phyloP scores from a whole-genome alignment of 2,113 vertebrate species.

The Collichthys lucidus region DNA sequence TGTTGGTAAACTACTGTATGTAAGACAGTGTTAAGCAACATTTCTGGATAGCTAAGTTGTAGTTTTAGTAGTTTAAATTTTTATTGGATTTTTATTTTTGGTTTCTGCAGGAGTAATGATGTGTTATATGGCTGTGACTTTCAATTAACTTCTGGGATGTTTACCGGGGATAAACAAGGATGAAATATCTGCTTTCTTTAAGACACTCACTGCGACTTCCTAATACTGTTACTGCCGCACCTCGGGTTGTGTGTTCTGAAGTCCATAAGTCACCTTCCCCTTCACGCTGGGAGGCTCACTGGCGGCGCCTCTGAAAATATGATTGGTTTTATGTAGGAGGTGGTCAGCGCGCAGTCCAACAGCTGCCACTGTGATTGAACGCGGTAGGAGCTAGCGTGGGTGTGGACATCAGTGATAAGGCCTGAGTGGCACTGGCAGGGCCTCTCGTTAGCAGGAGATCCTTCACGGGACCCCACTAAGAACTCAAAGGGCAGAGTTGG shows the following conservation, averaged over 20 bases:
- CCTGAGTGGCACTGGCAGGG: slow-evolving; percentile 38
- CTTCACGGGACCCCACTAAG: slow-evolving; percentile 6
- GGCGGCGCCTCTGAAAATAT: slow-evolving; percentile 58
- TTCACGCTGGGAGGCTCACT: slow-evolving; percentile 52
- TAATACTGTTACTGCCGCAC: slow-evolving; percentile 35
- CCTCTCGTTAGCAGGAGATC: slow-evolving; percentile 50
- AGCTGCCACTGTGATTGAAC: slow-evolving; percentile 72
- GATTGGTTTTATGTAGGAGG: slow-evolving; percentile 73
- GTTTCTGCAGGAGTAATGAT: neutral
- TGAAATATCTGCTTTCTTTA: slow-evolving; percentile 20
- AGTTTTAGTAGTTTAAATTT: neutral
- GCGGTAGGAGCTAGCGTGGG: slow-evolving; percentile 58
- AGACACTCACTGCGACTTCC: neutral
- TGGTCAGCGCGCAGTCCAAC: slow-evolving; percentile 55
- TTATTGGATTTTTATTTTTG: neutral
- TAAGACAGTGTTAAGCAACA: neutral
- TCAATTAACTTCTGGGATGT: slow-evolving; percentile 29
- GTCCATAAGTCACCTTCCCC: slow-evolving; percentile 57
- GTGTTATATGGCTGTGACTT: slow-evolving; percentile 13
- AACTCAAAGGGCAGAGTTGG: slow-evolving; percentile 25
- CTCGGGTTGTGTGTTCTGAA: slow-evolving; percentile 45
- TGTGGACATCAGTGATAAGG: slow-evolving; percentile 60
- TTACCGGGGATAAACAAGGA: neutral
- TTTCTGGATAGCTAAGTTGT: slow-evolving; percentile 8
- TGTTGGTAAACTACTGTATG: slow-evolving; percentile 3